phyloP scores from a whole-genome alignment of 2,888 invertebrate species.

The Neuroscelio doddi region DNA sequence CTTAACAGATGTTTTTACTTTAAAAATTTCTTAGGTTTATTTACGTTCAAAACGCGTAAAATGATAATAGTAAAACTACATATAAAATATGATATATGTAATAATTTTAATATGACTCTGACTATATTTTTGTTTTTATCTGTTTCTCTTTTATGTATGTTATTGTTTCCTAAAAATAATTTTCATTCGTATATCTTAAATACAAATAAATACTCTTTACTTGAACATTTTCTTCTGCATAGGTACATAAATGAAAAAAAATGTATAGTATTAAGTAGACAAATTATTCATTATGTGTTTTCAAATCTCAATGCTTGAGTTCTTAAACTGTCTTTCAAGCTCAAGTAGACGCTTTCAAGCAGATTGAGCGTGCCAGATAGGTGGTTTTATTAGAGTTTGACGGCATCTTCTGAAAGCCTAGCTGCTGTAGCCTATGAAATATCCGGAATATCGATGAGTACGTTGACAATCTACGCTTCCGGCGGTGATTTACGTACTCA shows the following conservation, averaged over 20 bases:
- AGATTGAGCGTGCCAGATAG: constrained; percentile 15
- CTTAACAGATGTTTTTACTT: constrained; percentile 2
- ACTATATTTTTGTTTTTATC: too few relatives aligned
- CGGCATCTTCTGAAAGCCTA: constrained; percentile 3
- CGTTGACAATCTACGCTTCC: constrained; percentile 1
- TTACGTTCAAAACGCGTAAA: too few relatives aligned
- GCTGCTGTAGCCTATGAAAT: constrained; percentile 1
- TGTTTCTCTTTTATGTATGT: too few relatives aligned
- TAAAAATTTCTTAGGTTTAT: not conserved
- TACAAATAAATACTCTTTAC: too few relatives aligned
- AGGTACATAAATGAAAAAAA: too few relatives aligned
- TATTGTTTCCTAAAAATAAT: too few relatives aligned
- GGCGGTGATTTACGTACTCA: not conserved
- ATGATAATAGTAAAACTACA: too few relatives aligned
- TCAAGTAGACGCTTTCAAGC: constrained; percentile 6
- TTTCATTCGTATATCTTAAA: too few relatives aligned
- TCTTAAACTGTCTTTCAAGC: constrained; percentile 3
- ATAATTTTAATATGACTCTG: too few relatives aligned
- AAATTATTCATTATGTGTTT: not conserved
- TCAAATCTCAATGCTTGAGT: not conserved
- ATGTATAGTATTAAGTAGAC: too few relatives aligned
- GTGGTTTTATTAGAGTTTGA: constrained; percentile 8
- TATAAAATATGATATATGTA: too few relatives aligned
- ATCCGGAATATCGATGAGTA: constrained; percentile 8
- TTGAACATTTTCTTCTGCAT: too few relatives aligned